Conservation (phyloP, 2,888 invertebrate species). For the Empis stercorea region DNA sequence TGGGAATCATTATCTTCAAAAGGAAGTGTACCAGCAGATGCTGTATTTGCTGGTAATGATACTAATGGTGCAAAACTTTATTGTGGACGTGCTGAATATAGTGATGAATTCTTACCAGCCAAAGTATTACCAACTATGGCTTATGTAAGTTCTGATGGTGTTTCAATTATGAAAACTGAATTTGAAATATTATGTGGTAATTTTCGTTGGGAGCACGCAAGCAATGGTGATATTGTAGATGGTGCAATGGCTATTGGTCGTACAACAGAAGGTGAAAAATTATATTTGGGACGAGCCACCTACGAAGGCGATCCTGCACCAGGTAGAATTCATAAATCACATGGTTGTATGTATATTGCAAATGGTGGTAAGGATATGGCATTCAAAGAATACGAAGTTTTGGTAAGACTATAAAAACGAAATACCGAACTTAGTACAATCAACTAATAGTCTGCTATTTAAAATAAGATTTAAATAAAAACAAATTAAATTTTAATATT, state of each 20-base stretch:
- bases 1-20: slow-evolving; percentile 31
- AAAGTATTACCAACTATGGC: slow-evolving; percentile 47
- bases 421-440: too few relatives aligned
- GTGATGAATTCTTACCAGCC: slow-evolving; percentile 47
- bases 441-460: too few relatives aligned
- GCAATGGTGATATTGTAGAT: slow-evolving; percentile 40
- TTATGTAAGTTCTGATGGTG: slow-evolving; percentile 43
- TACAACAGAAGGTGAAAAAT: slow-evolving; percentile 40
- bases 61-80: slow-evolving; percentile 32
- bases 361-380: slow-evolving; percentile 33
- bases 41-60: slow-evolving; percentile 32
- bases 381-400: slow-evolving; percentile 29
- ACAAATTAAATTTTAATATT: too few relatives aligned
- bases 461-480: too few relatives aligned
- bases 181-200: slow-evolving; percentile 43
- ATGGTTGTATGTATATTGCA: slow-evolving; percentile 41
- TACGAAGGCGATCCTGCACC: slow-evolving; percentile 43
- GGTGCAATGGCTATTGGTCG: slow-evolving; percentile 38
- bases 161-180: slow-evolving; percentile 41
- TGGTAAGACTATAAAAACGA: too few relatives aligned
- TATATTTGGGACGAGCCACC: slow-evolving; percentile 44
- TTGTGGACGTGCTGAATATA: slow-evolving; percentile 39
- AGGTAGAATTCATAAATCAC: slow-evolving; percentile 46
- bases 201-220: slow-evolving; percentile 43
- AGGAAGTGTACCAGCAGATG: slow-evolving; percentile 25